Conservation (phyloP, 2,113 vertebrate species). For the Nycticorax nycticorax region DNA sequence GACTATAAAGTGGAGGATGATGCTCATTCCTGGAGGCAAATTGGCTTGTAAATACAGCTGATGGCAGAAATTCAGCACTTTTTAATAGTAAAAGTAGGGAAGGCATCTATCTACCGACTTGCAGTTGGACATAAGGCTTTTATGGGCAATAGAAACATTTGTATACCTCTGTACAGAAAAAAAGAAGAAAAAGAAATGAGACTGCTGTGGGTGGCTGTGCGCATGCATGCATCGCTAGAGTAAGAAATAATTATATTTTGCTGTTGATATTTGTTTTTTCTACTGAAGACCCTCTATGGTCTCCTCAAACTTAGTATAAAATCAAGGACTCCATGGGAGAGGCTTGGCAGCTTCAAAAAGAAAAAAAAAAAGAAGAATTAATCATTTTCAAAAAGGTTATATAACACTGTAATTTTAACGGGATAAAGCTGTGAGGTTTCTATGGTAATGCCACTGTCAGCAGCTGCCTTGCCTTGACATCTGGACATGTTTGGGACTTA, state of each 20-base stretch:
- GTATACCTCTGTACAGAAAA: background rate
- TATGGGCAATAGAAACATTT: background rate
- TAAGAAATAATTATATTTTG: background rate
- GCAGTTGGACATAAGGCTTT: background rate
- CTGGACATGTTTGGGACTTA: background rate
- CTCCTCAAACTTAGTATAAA: background rate
- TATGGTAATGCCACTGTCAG: background rate
- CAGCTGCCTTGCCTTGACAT: background rate
- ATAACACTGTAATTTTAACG: background rate
- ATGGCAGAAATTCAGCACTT: background rate
- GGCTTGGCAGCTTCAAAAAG: background rate
- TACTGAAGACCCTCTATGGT: background rate
- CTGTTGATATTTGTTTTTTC: background rate
- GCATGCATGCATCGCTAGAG: background rate
- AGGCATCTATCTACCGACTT: background rate
- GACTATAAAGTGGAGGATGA: background rate
- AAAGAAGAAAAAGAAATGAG: too few species aligned
- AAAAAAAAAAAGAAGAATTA: background rate
- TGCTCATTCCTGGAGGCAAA: background rate
- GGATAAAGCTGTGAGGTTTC: slow-evolving; percentile 30
- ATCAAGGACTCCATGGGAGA: background rate
- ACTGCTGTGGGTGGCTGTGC: background rate
- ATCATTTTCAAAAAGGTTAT: background rate
- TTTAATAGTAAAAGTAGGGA: background rate
- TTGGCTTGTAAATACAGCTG: background rate